A percentile compares a stretch with the other conserved stretches of the same genome.
Evolutionary conservation across 2,113 vertebrate species (phyloP).

Genomic region (Physeter macrocephalus): DNA sequence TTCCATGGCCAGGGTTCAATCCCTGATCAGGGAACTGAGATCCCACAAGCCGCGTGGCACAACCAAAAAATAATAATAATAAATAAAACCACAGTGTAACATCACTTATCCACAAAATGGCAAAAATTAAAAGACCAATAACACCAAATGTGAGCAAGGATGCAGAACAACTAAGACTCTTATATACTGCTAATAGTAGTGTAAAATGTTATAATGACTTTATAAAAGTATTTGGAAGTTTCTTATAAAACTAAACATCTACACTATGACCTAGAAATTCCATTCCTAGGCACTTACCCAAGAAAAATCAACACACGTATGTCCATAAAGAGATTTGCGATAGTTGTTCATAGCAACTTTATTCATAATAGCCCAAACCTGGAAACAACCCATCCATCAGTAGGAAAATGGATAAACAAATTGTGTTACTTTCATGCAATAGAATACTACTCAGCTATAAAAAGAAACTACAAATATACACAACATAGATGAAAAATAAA

Average conservation of each 20-base stretch:
- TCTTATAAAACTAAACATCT: slow-evolving; percentile 16
- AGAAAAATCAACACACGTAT: not conserved
- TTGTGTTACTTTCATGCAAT: not conserved
- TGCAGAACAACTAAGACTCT: not conserved
- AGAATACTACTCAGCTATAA: not conserved
- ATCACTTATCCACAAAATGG: not conserved
- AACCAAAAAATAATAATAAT: too few relatives aligned
- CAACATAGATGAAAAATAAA: not conserved
- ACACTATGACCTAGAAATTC: not conserved
- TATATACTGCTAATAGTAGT: not conserved
- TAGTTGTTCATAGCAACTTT: not conserved
- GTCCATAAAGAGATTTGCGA: not conserved
- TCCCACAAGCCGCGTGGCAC: not conserved
- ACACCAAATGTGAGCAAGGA: not conserved
- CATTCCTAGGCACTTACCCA: not conserved
- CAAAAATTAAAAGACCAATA: not conserved
- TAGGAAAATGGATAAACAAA: not conserved
- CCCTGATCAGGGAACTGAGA: not conserved
- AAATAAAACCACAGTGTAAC: not conserved
- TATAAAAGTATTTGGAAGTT: not conserved
- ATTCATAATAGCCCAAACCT: not conserved
- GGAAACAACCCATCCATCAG: not conserved
- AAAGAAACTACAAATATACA: not conserved
- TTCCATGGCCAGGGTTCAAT: not conserved
- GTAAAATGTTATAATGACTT: not conserved